These are phyloP conservation scores for Girardinus metallicus DNA, from an alignment of 2,797 vertebrate species.

Conservation along the genomic window DNA sequence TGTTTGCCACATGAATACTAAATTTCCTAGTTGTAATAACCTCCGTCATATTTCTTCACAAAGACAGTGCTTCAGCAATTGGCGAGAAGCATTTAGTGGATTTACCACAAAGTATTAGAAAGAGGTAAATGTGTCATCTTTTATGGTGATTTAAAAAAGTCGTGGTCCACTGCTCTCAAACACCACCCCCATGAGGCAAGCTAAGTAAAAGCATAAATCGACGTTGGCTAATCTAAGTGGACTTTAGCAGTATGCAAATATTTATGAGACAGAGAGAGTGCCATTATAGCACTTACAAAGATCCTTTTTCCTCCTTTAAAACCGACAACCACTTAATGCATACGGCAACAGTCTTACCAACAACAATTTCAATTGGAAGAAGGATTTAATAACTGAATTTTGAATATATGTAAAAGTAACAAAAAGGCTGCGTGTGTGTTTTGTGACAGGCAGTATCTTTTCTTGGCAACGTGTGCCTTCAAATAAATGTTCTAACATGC, in stretches of 20 bases:
- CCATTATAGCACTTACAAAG: conserved; percentile 13
- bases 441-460: background rate
- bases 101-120: background rate
- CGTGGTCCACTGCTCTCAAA: background rate
- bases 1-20: background rate
- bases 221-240: background rate
- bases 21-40: background rate
- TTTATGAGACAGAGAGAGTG: conserved; percentile 5
- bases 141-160: background rate
- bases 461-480: background rate
- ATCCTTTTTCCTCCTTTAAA: conserved; percentile 18
- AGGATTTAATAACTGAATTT: background rate
- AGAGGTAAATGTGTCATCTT: background rate
- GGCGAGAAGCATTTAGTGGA: background rate
- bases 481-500: background rate
- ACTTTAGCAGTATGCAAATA: conserved; percentile 16
- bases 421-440: background rate
- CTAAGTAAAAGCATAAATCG: conserved; percentile 3
- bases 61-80: background rate
- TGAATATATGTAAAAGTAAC: background rate
- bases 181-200: background rate
- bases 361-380: background rate
- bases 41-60: background rate
- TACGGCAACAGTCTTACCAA: background rate
- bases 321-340: background rate